phyloP scores from a whole-genome alignment of 2,113 vertebrate genomes.

The Passer montanus region DNA sequence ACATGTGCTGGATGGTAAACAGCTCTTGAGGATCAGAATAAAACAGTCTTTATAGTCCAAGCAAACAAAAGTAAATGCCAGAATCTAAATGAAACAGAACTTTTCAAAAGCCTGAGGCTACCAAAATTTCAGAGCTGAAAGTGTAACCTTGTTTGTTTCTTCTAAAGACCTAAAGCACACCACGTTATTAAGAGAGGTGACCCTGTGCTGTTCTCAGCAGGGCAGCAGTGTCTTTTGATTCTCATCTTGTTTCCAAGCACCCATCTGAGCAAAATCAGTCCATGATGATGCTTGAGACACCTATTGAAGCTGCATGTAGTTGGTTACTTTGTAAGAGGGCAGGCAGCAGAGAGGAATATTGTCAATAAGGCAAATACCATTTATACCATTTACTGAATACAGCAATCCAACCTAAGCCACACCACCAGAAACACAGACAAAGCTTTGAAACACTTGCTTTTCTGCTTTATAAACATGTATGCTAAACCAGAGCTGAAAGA shows the following conservation, averaged over 20 bases:
- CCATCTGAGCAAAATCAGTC: not conserved
- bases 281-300: not conserved
- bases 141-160: slow-evolving; percentile 8
- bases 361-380: not conserved
- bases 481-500: not conserved
- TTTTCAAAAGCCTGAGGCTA: slow-evolving; percentile 43
- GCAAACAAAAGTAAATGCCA: slow-evolving; percentile 59
- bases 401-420: not conserved
- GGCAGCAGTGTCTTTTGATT: not conserved
- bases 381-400: not conserved
- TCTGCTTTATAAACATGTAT: not conserved
- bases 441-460: not conserved
- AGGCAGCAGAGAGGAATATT: not conserved
- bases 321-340: not conserved
- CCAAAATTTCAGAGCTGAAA: not conserved
- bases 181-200: not conserved
- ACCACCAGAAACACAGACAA: not conserved
- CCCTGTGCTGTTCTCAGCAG: not conserved
- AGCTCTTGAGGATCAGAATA: slow-evolving; percentile 58
- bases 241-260: not conserved
- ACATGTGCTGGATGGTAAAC: slow-evolving; percentile 66
- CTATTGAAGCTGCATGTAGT: not conserved
- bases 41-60: slow-evolving; percentile 66
- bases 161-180: not conserved
- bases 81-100: slow-evolving; percentile 46